Conservation (phyloP, 2,797 vertebrate species). For the Lepidocolaptes lacrymiger region DNA sequence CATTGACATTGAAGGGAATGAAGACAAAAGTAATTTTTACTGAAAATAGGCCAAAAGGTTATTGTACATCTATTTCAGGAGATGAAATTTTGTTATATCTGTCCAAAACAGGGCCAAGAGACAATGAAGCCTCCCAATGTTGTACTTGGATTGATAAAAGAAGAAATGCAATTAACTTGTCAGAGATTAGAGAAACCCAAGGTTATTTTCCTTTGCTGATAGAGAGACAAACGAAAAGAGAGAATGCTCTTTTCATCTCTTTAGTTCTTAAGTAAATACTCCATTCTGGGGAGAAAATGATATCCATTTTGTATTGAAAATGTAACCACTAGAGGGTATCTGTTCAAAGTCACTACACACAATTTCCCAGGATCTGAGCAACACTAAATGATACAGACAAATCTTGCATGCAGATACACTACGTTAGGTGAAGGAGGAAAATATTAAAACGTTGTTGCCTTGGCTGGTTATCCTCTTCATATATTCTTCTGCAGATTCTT, state of each 20-base stretch:
- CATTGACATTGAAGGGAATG: constrained; percentile 32
- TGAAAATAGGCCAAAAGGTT: constrained; percentile 1
- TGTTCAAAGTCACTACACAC: constrained; percentile 12
- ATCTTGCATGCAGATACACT: not conserved
- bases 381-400: not conserved
- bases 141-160: constrained; percentile 26
- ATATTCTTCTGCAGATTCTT: not conserved
- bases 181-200: not conserved
- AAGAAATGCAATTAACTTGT: constrained; percentile 9
- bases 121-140: not conserved
- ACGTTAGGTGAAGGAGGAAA: not conserved
- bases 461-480: not conserved
- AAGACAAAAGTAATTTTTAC: not conserved
- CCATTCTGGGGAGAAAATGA: not conserved
- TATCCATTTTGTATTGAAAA: constrained; percentile 18
- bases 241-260: not conserved
- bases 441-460: not conserved
- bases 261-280: constrained; percentile 22
- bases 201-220: constrained; percentile 8
- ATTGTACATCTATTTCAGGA: constrained; percentile 23
- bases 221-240: not conserved
- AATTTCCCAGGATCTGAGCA: not conserved
- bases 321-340: constrained; percentile 69
- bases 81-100: constrained; percentile 6
- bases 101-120: not conserved